Percentiles rank a stretch among this genome's conserved stretches.
Evolutionary conservation across 2,888 invertebrate genomes (phyloP).

Genomic region (Panopea generosa): DNA sequence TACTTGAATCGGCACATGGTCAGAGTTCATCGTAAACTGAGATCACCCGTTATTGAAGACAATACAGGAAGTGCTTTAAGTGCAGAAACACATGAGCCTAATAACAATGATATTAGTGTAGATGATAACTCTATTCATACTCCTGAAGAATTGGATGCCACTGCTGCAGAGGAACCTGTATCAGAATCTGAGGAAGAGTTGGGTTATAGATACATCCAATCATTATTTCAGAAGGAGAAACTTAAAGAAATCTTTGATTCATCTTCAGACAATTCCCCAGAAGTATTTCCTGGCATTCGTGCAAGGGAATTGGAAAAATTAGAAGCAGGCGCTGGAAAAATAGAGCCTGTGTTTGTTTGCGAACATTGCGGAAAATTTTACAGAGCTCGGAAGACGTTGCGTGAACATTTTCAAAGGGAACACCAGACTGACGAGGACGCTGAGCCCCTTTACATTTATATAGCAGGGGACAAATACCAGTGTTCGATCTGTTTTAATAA

Average conservation of each 20-base stretch:
- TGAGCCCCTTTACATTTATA: constrained; percentile 49
- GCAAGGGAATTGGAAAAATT: not conserved
- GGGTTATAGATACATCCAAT: not conserved
- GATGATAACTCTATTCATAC: not conserved
- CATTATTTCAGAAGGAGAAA: constrained; percentile 1
- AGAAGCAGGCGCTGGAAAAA: not conserved
- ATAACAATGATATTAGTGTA: too few relatives aligned
- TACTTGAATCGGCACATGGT: constrained; percentile 33
- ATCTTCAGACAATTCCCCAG: not conserved
- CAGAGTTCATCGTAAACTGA: constrained; percentile 23
- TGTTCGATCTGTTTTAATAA: constrained; percentile 48
- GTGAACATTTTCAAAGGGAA: constrained; percentile 46
- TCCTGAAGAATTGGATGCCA: constrained; percentile 12
- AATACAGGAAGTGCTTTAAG: not conserved
- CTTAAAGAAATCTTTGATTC: not conserved
- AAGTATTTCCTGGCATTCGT: too few relatives aligned
- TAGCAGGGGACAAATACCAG: constrained; percentile 43
- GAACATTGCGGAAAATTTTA: constrained; percentile 59
- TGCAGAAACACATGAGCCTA: too few relatives aligned
- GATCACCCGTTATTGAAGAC: not conserved
- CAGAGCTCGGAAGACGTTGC: constrained; percentile 40
- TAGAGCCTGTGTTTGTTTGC: constrained; percentile 52
- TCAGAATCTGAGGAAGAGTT: constrained; percentile 13
- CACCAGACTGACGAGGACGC: constrained; percentile 28
- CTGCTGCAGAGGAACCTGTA: constrained; percentile 14